phyloP scores from a whole-genome alignment of 1,140 invertebrate species.

The Cydia fagiglandana region DNA sequence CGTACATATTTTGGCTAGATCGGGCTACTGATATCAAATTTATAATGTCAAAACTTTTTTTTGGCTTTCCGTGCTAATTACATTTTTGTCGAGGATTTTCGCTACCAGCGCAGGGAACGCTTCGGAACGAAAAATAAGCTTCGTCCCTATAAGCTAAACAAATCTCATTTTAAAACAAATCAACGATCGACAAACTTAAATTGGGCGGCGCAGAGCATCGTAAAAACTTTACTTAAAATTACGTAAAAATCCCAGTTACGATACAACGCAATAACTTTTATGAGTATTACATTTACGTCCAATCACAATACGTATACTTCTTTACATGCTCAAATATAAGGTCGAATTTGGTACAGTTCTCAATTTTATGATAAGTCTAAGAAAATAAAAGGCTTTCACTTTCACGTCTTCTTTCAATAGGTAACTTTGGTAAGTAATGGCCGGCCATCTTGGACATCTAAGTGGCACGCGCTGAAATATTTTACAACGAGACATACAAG shows the following conservation, averaged over 20 bases:
- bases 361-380: slow-evolving; percentile 34
- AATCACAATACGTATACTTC: slow-evolving; percentile 35
- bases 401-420: slow-evolving; percentile 29
- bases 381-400: slow-evolving; percentile 20
- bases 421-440: slow-evolving; percentile 19
- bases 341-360: slow-evolving; percentile 33
- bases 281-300: slow-evolving; percentile 45
- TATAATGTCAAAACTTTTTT: too few species aligned
- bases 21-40: too few species aligned
- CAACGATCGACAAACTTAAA: slow-evolving; percentile 35
- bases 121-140: neutral
- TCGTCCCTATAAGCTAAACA: neutral
- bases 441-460: slow-evolving; percentile 3
- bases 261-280: slow-evolving; percentile 60
- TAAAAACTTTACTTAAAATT: slow-evolving; percentile 41
- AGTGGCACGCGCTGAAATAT: neutral
- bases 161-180: slow-evolving; percentile 26
- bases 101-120: too few species aligned
- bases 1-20: too few species aligned
- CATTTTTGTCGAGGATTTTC: too few species aligned
- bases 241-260: slow-evolving; percentile 58
- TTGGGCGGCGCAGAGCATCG: slow-evolving; percentile 39
- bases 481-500: neutral
- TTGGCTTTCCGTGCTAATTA: too few species aligned
- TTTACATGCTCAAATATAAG: slow-evolving; percentile 11